Conservation (phyloP, 2,888 invertebrate species). For the Blera fallax region DNA sequence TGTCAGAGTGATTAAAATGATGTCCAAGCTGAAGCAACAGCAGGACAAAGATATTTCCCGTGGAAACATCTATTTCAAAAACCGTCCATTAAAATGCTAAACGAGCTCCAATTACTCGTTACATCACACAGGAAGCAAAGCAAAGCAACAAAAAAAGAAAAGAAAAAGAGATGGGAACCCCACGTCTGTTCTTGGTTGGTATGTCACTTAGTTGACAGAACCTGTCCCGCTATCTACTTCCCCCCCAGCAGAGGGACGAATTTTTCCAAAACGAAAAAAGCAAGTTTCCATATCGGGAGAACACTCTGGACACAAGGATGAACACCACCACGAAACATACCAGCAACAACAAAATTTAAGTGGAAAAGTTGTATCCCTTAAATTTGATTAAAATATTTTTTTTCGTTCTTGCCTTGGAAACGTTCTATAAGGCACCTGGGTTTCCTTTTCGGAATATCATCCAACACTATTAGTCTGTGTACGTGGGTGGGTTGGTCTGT, state of each 20-base stretch:
- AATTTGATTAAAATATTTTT: conserved; percentile 65
- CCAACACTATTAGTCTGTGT: conserved; percentile 1
- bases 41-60: conserved; percentile 50
- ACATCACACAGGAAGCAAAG: conserved; percentile 18
- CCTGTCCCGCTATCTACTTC: not conserved
- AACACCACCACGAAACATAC: not conserved
- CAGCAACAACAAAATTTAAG: conserved; percentile 48
- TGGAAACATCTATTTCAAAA: conserved; percentile 46
- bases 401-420: not conserved
- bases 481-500: not conserved
- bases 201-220: conserved; percentile 55
- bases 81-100: conserved; percentile 71
- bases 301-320: conserved; percentile 26
- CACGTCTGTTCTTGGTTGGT: not conserved
- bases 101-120: conserved; percentile 71
- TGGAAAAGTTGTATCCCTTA: conserved; percentile 68
- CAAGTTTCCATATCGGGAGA: conserved; percentile 22
- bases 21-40: conserved; percentile 40
- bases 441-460: conserved; percentile 46
- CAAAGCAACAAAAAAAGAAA: not conserved
- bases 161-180: not conserved
- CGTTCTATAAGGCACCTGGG: conserved; percentile 54
- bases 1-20: conserved; percentile 69
- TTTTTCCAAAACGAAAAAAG: conserved; percentile 23
- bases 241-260: not conserved